A percentile compares a stretch with the other conserved stretches of the same genome.
Evolutionary conservation across 2,113 vertebrate genomes (phyloP).

Genomic region (Burhinus oedicnemus): DNA sequence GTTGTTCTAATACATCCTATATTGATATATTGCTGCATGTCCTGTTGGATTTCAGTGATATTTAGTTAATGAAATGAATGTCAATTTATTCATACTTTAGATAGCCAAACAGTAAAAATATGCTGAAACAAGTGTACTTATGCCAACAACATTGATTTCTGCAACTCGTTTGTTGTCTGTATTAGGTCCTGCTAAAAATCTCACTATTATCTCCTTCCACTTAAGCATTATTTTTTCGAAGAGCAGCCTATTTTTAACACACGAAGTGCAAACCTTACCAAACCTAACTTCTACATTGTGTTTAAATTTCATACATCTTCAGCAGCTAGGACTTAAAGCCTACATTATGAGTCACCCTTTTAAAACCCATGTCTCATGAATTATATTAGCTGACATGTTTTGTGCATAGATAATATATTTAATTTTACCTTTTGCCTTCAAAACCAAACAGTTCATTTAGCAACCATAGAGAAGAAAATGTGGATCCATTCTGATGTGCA

Average conservation of each 20-base stretch:
- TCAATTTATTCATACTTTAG: not conserved
- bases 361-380: not conserved
- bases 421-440: conserved; percentile 9
- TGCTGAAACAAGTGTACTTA: not conserved
- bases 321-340: not conserved
- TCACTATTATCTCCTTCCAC: not conserved
- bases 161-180: not conserved
- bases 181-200: not conserved
- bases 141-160: not conserved
- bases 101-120: not conserved
- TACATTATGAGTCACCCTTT: not conserved
- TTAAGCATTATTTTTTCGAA: not conserved
- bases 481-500: not conserved
- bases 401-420: not conserved
- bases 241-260: not conserved
- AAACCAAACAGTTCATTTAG: not conserved
- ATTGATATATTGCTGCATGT: not conserved
- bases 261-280: not conserved
- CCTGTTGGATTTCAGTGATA: not conserved
- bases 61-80: not conserved
- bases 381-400: not conserved
- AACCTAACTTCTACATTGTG: not conserved
- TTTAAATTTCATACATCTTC: not conserved
- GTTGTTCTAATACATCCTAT: not conserved
- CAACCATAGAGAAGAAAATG: not conserved